Conservation (phyloP, 1,140 invertebrate genomes). For the Bombus breviceps region DNA sequence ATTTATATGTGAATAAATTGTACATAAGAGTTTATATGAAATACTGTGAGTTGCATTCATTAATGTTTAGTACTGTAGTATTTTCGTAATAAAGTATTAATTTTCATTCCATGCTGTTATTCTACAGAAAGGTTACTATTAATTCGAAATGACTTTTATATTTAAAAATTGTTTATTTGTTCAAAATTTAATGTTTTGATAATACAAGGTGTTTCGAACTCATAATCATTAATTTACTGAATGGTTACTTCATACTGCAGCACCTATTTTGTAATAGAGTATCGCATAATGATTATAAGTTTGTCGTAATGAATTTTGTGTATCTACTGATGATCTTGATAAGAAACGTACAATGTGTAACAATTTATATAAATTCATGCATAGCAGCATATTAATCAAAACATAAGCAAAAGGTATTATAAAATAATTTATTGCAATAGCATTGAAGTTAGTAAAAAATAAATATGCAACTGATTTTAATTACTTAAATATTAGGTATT, state of each 20-base stretch:
- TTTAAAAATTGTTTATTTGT: background rate
- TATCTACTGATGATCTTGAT: background rate
- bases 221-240: background rate
- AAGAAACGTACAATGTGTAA: background rate
- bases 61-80: background rate
- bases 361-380: conserved; percentile 8
- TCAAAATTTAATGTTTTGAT: background rate
- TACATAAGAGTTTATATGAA: background rate
- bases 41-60: background rate
- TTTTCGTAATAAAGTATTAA: background rate
- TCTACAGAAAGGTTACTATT: conserved; percentile 2
- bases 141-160: background rate
- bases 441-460: conserved; percentile 21
- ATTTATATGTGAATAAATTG: background rate
- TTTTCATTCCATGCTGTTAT: background rate
- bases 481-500: background rate
- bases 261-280: background rate
- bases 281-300: background rate
- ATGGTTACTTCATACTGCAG: background rate
- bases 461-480: background rate
- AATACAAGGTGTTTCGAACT: background rate
- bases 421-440: background rate
- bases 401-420: background rate
- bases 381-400: no score
- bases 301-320: background rate